These are phyloP conservation scores for Cromileptes altivelis DNA, from an alignment of 2,113 vertebrate species.

Conservation along the genomic window DNA sequence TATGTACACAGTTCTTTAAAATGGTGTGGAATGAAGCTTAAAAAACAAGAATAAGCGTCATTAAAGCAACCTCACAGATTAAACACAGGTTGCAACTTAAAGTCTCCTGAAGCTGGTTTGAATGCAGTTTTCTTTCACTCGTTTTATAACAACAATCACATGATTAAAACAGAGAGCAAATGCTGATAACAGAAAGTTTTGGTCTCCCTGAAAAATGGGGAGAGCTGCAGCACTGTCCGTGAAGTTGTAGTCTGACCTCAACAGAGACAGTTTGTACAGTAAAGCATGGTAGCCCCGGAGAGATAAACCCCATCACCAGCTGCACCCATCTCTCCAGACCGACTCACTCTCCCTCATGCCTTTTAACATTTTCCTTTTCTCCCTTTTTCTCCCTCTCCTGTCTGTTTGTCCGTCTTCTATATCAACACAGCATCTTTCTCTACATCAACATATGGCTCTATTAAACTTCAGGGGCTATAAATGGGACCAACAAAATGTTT, in stretches of 20 bases:
- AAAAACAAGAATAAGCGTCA: constrained; percentile 35
- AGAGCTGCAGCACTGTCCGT: constrained; percentile 31
- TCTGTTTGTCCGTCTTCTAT: constrained; percentile 24
- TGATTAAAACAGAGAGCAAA: constrained; percentile 38
- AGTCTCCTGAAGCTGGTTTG: constrained; percentile 39
- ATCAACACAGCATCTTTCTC: constrained; percentile 54
- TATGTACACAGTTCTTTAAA: constrained; percentile 51
- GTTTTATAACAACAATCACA: constrained; percentile 21
- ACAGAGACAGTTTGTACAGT: constrained; percentile 73
- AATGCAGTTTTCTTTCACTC: neutral
- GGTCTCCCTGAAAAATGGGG: constrained; percentile 7
- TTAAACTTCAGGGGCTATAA: constrained; percentile 41
- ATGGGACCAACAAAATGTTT: constrained; percentile 44
- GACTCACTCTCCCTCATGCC: constrained; percentile 59
- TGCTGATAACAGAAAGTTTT: constrained; percentile 35
- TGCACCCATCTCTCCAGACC: constrained; percentile 89
- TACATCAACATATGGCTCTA: constrained; percentile 35
- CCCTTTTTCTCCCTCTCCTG: constrained; percentile 47
- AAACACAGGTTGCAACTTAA: constrained; percentile 38
- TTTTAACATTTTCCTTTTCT: constrained; percentile 50
- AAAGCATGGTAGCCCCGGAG: constrained; percentile 79
- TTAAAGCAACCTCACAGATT: constrained; percentile 39
- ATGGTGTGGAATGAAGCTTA: constrained; percentile 40
- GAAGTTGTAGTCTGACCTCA: constrained; percentile 32
- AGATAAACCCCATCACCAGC: constrained; percentile 90